Evolutionary conservation across 2,113 vertebrate species (phyloP).

Genomic region (Sebastes fasciatus): DNA sequence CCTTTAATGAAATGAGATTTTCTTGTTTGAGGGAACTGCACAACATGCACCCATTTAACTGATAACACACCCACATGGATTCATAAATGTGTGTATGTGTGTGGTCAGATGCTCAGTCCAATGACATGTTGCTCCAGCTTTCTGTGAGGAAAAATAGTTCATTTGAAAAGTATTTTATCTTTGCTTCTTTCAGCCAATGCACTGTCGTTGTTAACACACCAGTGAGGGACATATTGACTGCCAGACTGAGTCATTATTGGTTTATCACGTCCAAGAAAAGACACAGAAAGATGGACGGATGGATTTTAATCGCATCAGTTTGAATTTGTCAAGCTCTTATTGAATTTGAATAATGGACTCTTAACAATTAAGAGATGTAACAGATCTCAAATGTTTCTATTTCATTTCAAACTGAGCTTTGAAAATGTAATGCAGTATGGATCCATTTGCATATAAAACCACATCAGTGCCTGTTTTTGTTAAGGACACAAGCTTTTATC

Average conservation of each 20-base stretch:
- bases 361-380: background rate
- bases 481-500: background rate
- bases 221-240: constrained; percentile 30
- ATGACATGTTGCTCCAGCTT: background rate
- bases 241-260: constrained; percentile 21
- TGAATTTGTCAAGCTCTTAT: background rate
- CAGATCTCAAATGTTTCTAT: background rate
- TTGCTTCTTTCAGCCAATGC: background rate
- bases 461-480: background rate
- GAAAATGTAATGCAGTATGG: background rate
- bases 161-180: background rate
- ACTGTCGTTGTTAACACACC: background rate
- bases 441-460: background rate
- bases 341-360: background rate
- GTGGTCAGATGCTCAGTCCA: background rate
- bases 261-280: background rate
- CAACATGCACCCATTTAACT: background rate
- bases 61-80: background rate
- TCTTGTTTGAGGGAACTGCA: background rate
- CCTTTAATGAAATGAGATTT: background rate
- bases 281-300: background rate
- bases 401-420: background rate
- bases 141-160: background rate
- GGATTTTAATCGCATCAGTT: background rate
- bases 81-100: background rate